Evolutionary conservation across 2,797 vertebrate species (phyloP), one percentile per base, ranked within the genome.

Genomic region (Hippocampus kuda): DNA sequence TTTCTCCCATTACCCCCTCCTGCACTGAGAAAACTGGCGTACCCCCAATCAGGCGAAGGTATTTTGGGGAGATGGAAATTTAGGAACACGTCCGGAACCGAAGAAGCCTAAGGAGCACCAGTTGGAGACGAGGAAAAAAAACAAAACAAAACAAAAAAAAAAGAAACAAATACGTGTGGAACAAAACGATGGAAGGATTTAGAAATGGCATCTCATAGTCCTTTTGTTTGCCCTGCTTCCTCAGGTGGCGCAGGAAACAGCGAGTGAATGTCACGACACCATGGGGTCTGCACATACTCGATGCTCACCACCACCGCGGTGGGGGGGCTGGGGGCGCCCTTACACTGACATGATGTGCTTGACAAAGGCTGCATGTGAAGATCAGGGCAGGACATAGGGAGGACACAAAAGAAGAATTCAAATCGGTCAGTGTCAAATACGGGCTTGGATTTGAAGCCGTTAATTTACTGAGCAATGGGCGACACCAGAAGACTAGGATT

Each of bases 281-380:
- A 91, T 90, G 88, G 89, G 90, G 89, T 92, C 91, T 88, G 87
- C 90, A 88, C 86, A 74, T 83, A 83, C 70, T 80, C 20, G 71
- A 85, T 87, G 86, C 77, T 91, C 86, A 80, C 86, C 85, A 81
- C 75, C 44, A 24, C 62, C 62, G 30, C 30, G 13, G 59, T 34
- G 16, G 46, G 46, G 44, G 34, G 5, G 41, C 65, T 71, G 75
- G 81, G 68, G 70, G 81, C 73, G 73, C 86, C 86, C 71, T 94
- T 94, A 99, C 81, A 97, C 82, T 77, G 97, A 98, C 93, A 99
- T 91, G 92, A 99, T 96, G 89, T 98, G 95, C 88, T 94, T 99
- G 88, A 99, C 95, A 84, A 99, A 99, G 73, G 95, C 97, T 99
- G 91, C 82, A 77, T 72, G 69, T 59, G 69, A 59, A 67, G 70